These are phyloP conservation scores for Rana temporaria DNA, from an alignment of 2,113 vertebrate genomes.

Conservation along the genomic window DNA sequence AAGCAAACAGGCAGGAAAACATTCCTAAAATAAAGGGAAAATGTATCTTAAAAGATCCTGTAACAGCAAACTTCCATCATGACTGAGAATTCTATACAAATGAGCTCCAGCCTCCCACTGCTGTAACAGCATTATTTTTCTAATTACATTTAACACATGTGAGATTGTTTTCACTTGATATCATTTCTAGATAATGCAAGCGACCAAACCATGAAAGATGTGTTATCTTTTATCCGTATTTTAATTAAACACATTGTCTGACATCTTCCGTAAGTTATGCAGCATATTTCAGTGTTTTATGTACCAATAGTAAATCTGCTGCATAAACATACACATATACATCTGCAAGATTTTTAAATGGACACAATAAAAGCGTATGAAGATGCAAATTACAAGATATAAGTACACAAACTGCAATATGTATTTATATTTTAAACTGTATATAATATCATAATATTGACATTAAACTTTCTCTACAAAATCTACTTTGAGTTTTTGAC, in stretches of 20 bases:
- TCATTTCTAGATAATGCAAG: slow-evolving; percentile 46
- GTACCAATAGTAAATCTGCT: slow-evolving; percentile 21
- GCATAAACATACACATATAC: slow-evolving; percentile 14
- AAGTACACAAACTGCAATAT: no score
- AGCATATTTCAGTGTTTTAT: slow-evolving; percentile 37
- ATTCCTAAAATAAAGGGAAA: not conserved
- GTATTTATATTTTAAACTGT: no score
- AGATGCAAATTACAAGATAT: no score
- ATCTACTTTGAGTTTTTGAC: no score
- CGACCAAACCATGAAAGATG: slow-evolving; percentile 43
- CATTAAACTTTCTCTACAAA: no score
- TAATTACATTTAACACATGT: slow-evolving; percentile 43
- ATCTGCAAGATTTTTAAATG: no score
- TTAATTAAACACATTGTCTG: slow-evolving; percentile 47
- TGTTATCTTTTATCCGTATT: slow-evolving; percentile 33
- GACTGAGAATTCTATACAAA: no score
- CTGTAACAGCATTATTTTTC: slow-evolving; percentile 46
- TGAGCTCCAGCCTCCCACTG: slow-evolving; percentile 8
- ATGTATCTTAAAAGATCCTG: not conserved
- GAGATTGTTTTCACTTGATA: slow-evolving; percentile 47
- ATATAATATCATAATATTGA: no score
- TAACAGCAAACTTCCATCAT: not conserved
- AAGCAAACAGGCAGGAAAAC: not conserved
- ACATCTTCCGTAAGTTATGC: slow-evolving; percentile 31
- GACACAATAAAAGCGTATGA: no score